Evolutionary conservation across 2,113 vertebrate species (phyloP).

Genomic region (Aythya baeri): DNA sequence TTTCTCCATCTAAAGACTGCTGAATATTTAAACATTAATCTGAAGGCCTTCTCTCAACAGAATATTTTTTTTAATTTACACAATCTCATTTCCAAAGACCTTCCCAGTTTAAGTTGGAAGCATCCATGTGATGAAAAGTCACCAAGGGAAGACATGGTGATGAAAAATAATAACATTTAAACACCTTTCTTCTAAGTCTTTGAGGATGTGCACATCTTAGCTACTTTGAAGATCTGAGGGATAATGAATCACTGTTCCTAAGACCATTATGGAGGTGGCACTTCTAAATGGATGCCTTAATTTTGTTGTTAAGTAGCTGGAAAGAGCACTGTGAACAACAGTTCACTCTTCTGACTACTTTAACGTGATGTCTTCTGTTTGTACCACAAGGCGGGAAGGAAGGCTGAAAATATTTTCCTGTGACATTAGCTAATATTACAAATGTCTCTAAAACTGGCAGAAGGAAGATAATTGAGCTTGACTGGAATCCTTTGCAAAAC

Average conservation of each 20-base stretch:
- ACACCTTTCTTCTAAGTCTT: conserved; percentile 3
- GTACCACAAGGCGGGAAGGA: background rate
- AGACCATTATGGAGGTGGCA: background rate
- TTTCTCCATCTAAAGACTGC: background rate
- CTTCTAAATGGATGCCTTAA: background rate
- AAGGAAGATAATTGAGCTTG: background rate
- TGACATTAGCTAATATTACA: background rate
- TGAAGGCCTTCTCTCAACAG: background rate
- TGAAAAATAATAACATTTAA: background rate
- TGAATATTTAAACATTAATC: background rate
- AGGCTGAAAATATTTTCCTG: background rate
- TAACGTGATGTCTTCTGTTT: background rate
- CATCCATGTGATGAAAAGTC: background rate
- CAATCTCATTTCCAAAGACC: background rate
- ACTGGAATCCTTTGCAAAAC: background rate
- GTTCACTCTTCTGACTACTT: background rate
- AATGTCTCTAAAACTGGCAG: background rate
- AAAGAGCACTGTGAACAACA: background rate
- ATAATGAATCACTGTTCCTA: background rate
- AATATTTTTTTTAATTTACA: background rate
- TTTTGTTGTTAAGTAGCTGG: conserved; percentile 1
- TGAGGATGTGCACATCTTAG: background rate
- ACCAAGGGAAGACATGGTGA: background rate
- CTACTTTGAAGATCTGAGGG: conserved; percentile 35
- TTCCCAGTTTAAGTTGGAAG: background rate